phyloP scores from a whole-genome alignment of 2,113 vertebrate genomes.

The Nibea coibor region DNA sequence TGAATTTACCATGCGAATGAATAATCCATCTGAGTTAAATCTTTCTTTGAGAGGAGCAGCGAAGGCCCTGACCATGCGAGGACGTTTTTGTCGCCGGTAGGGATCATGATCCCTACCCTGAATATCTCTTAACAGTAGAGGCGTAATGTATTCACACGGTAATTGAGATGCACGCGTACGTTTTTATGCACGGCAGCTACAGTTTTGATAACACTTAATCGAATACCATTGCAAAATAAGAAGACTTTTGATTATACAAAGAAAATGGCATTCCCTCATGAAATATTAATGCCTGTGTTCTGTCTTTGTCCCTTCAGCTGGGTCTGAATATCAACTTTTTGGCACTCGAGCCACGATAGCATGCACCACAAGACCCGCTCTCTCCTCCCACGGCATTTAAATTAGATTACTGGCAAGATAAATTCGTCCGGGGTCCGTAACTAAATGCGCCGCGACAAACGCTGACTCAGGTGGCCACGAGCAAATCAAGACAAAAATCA shows the following conservation, averaged over 20 bases:
- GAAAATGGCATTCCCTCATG: slow-evolving; percentile 55
- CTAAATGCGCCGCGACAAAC: slow-evolving; percentile 62
- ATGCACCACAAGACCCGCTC: slow-evolving; percentile 30
- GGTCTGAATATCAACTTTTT: slow-evolving; percentile 68
- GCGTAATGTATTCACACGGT: slow-evolving; percentile 31
- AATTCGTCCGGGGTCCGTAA: slow-evolving; percentile 45
- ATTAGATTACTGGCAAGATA: slow-evolving; percentile 72
- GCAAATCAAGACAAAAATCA: slow-evolving; percentile 67
- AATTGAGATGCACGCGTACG: slow-evolving; percentile 54
- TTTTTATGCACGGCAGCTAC: slow-evolving; percentile 33
- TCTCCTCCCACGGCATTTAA: slow-evolving; percentile 60
- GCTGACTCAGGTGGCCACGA: slow-evolving; percentile 72
- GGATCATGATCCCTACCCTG: slow-evolving; percentile 29
- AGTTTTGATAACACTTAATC: slow-evolving; percentile 58
- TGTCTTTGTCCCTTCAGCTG: slow-evolving; percentile 61
- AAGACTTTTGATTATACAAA: slow-evolving; percentile 62
- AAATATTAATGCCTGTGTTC: slow-evolving; percentile 69
- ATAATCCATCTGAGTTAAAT: slow-evolving; percentile 45
- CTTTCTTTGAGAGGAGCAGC: slow-evolving; percentile 19
- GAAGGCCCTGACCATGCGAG: slow-evolving; percentile 43
- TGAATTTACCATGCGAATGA: slow-evolving; percentile 57
- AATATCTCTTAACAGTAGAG: slow-evolving; percentile 23
- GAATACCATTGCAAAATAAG: slow-evolving; percentile 47
- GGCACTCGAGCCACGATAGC: slow-evolving; percentile 47
- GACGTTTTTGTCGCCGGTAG: slow-evolving; percentile 21